Percentiles rank a stretch among this genome's conserved stretches.
These are phyloP conservation scores for Drosophila tripunctata DNA, from an alignment of 2,888 invertebrate genomes.

Conservation along the genomic window DNA sequence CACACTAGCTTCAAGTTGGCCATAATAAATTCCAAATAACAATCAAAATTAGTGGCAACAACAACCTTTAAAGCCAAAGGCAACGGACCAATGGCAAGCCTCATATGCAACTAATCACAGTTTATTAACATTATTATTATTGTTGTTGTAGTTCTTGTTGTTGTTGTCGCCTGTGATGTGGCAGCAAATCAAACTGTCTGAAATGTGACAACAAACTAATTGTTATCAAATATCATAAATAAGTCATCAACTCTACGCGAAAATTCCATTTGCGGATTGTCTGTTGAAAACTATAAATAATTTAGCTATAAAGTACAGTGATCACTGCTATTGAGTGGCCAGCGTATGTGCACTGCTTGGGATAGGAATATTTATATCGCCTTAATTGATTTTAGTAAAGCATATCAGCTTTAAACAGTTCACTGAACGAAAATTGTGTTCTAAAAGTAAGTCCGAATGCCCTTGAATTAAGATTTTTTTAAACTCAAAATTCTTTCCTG, in stretches of 20 bases:
- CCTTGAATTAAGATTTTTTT: too few species aligned
- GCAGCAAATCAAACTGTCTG: slow-evolving; percentile 40
- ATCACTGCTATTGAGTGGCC: background rate
- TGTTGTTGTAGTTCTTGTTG: slow-evolving; percentile 14
- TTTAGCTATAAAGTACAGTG: slow-evolving; percentile 37
- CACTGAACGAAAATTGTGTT: too few species aligned
- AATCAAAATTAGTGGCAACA: slow-evolving; percentile 64
- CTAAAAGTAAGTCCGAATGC: too few species aligned
- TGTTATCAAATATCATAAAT: slow-evolving; percentile 62
- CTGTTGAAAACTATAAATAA: background rate
- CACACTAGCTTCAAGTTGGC: slow-evolving; percentile 32
- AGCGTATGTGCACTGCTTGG: too few species aligned
- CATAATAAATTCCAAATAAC: slow-evolving; percentile 68
- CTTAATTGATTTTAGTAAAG: too few species aligned
- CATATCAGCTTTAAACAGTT: too few species aligned
- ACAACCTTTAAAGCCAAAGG: slow-evolving; percentile 18
- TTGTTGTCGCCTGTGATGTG: slow-evolving; percentile 31
- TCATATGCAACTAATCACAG: slow-evolving; percentile 67
- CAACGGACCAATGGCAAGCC: slow-evolving; percentile 32
- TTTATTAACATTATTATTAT: slow-evolving; percentile 48
- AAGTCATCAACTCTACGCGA: slow-evolving; percentile 63
- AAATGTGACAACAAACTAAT: slow-evolving; percentile 47
- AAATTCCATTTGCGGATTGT: slow-evolving; percentile 27
- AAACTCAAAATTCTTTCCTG: too few species aligned
- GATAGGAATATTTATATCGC: too few species aligned